Evolutionary conservation across 2,113 vertebrate species (phyloP).

Genomic region (Sinocyclocheilus grahami): DNA sequence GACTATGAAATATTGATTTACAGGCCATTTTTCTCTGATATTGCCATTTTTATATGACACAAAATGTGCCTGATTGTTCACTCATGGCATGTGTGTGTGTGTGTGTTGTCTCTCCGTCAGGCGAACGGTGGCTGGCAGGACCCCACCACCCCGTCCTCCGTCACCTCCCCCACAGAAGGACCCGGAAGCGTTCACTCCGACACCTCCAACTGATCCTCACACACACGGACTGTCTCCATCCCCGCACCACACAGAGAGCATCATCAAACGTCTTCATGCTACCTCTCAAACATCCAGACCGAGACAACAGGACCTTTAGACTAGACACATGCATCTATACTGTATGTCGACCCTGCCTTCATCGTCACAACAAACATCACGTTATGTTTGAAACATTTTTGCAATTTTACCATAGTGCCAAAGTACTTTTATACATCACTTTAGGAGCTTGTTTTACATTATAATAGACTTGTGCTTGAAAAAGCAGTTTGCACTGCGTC

Average conservation of each 20-base stretch:
- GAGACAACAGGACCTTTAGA: conserved; percentile 33
- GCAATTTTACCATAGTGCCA: conserved; percentile 66
- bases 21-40: no score
- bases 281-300: conserved; percentile 78
- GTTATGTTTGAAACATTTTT: conserved; percentile 47
- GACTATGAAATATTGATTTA: no score
- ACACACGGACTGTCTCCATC: conserved; percentile 22
- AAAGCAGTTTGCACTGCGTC: neutral
- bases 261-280: conserved; percentile 70
- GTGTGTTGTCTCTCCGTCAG: conserved; percentile 68
- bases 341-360: conserved; percentile 20
- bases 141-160: conserved; percentile 95
- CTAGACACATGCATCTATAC: neutral
- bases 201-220: conserved; percentile 97
- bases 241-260: neutral
- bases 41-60: neutral
- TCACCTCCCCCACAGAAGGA: conserved; percentile 99
- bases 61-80: neutral
- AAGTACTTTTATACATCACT: conserved; percentile 71
- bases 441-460: conserved; percentile 38
- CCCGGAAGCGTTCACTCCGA: conserved; percentile 98
- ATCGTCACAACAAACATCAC: conserved; percentile 18
- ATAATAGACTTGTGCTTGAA: conserved; percentile 23
- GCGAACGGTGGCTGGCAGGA: conserved; percentile 99
- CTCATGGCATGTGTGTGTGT: neutral